These are phyloP conservation scores for Drosophila kikkawai DNA, from an alignment of 1,140 invertebrate genomes.

Conservation along the genomic window DNA sequence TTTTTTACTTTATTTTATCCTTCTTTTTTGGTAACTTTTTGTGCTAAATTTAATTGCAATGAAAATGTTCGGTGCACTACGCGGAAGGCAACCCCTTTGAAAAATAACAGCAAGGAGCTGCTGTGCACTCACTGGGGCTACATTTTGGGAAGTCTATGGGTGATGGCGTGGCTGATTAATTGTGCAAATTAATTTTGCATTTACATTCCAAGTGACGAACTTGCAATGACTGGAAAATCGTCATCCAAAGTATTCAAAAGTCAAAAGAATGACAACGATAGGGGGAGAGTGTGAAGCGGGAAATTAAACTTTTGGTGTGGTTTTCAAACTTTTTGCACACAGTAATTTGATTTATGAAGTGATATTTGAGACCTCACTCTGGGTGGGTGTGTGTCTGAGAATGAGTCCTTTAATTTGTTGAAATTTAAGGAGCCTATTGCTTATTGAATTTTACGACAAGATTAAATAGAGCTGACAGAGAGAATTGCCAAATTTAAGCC, in stretches of 20 bases:
- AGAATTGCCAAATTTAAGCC: background rate
- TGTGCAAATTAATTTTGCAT: slow-evolving; percentile 79
- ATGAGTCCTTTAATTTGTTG: slow-evolving; percentile 3
- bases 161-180: slow-evolving; percentile 72
- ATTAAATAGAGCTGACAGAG: background rate
- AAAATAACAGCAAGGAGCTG: slow-evolving; percentile 37
- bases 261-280: slow-evolving; percentile 32
- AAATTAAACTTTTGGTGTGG: slow-evolving; percentile 7
- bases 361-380: slow-evolving; percentile 12
- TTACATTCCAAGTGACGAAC: slow-evolving; percentile 64
- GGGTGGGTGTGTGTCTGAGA: background rate
- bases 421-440: background rate
- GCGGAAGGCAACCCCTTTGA: slow-evolving; percentile 34
- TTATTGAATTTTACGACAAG: background rate
- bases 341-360: slow-evolving; percentile 42
- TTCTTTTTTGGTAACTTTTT: slow-evolving; percentile 61
- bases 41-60: slow-evolving; percentile 80
- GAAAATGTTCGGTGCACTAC: slow-evolving; percentile 63
- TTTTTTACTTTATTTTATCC: slow-evolving; percentile 35
- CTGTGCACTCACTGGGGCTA: slow-evolving; percentile 29
- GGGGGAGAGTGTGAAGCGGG: background rate
- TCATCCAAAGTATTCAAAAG: slow-evolving; percentile 28
- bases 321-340: slow-evolving; percentile 35
- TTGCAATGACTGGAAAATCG: slow-evolving; percentile 59
- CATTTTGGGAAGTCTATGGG: slow-evolving; percentile 1